Percentiles rank a stretch among this genome's conserved stretches.
Evolutionary conservation across 2,113 vertebrate species (phyloP).

Genomic region (Oncorhynchus tshawytscha): DNA sequence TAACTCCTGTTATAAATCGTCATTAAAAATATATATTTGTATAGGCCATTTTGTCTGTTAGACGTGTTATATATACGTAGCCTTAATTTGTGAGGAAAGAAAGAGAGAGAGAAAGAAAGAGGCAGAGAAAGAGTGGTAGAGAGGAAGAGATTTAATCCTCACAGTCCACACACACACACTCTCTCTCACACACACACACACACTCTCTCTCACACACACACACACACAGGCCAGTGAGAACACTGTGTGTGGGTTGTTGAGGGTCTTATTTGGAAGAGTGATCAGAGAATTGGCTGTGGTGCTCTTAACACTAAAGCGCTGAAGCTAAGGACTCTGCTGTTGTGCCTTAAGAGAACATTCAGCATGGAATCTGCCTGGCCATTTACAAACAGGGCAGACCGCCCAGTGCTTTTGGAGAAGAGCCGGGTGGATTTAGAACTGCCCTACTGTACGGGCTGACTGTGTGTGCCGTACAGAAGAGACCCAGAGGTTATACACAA

Average conservation of each 20-base stretch:
- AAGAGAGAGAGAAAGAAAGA: conserved; percentile 45
- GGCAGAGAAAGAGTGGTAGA: conserved; percentile 60
- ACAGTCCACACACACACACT: conserved; percentile 42
- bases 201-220: conserved; percentile 40
- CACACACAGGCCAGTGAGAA: conserved; percentile 54
- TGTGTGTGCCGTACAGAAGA: conserved; percentile 39
- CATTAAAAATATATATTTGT: conserved; percentile 72
- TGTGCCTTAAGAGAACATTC: conserved; percentile 69
- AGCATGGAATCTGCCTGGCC: conserved; percentile 52
- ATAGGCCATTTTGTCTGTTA: conserved; percentile 64
- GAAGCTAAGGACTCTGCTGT: conserved; percentile 57
- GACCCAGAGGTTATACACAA: conserved; percentile 46
- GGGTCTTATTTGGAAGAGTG: conserved; percentile 53
- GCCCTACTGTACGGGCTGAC: conserved; percentile 16
- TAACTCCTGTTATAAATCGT: conserved; percentile 67
- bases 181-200: conserved; percentile 45
- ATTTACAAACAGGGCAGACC: conserved; percentile 45
- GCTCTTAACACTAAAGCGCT: conserved; percentile 20
- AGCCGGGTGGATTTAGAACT: neutral
- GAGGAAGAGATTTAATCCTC: conserved; percentile 63
- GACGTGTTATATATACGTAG: conserved; percentile 51
- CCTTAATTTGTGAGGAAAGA: conserved; percentile 61
- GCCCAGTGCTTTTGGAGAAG: conserved; percentile 9
- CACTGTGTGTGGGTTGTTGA: conserved; percentile 53
- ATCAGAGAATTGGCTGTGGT: conserved; percentile 37